phyloP scores from a whole-genome alignment of 2,797 vertebrate species.

The Decapterus maruadsi region DNA sequence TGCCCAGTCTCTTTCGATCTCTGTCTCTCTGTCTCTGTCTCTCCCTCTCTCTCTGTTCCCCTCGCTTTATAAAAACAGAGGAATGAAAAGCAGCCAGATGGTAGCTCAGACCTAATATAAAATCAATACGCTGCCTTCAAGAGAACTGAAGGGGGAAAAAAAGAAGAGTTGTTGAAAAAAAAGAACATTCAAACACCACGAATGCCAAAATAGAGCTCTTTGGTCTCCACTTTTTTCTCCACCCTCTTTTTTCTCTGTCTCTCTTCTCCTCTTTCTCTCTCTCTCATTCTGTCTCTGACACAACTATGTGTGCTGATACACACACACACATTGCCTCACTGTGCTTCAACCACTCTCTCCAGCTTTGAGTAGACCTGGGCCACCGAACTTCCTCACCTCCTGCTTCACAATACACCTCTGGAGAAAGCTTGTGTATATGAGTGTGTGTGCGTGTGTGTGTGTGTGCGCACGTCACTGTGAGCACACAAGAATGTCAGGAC shows the following conservation, averaged over 20 bases:
- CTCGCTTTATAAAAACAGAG: constrained; percentile 80
- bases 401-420: constrained; percentile 44
- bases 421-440: constrained; percentile 17
- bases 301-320: constrained; percentile 25
- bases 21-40: constrained; percentile 43
- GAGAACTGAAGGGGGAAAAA: constrained; percentile 61
- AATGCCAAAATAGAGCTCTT: constrained; percentile 78
- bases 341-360: constrained; percentile 48
- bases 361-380: constrained; percentile 48
- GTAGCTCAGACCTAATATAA: constrained; percentile 84
- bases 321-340: constrained; percentile 20
- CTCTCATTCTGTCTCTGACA: constrained; percentile 25
- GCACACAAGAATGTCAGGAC: constrained; percentile 67
- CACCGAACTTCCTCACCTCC: constrained; percentile 51
- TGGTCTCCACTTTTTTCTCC: constrained; percentile 55
- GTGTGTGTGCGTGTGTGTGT: neutral
- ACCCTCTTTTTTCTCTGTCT: constrained; percentile 24
- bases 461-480: constrained; percentile 32
- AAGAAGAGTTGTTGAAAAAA: constrained; percentile 59
- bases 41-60: constrained; percentile 56
- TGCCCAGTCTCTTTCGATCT: constrained; percentile 62
- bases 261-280: constrained; percentile 29
- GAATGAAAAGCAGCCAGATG: constrained; percentile 83
- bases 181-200: constrained; percentile 73
- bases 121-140: constrained; percentile 82